phyloP scores from a whole-genome alignment of 2,113 vertebrate genomes.

The Bubo bubo region DNA sequence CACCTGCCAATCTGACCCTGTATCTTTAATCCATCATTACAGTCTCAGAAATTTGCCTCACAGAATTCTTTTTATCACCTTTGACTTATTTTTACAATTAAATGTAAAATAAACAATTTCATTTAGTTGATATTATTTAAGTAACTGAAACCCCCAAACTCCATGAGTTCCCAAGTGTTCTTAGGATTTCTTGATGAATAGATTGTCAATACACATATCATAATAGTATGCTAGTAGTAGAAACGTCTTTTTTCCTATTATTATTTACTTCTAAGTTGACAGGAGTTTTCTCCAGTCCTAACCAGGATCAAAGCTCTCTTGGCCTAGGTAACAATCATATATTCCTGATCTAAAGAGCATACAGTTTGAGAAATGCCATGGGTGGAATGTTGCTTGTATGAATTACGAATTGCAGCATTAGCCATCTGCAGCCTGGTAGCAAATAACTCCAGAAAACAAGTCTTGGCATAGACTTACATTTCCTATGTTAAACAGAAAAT shows the following conservation, averaged over 20 bases:
- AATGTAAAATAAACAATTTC: background rate
- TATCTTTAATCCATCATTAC: background rate
- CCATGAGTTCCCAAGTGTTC: background rate
- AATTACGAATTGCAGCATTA: background rate
- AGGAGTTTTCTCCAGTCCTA: background rate
- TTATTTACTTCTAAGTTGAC: background rate
- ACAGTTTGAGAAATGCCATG: background rate
- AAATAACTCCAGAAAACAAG: constrained; percentile 32
- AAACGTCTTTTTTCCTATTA: background rate
- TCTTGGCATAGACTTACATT: background rate
- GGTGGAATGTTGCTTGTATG: background rate
- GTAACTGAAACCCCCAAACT: background rate
- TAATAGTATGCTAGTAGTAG: background rate
- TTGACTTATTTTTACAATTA: background rate
- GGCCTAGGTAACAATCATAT: background rate
- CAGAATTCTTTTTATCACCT: background rate
- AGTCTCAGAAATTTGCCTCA: background rate
- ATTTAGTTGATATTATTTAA: background rate
- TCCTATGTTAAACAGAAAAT: constrained; percentile 6
- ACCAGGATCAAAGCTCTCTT: background rate
- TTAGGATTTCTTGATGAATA: background rate
- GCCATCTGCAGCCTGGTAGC: constrained; percentile 16
- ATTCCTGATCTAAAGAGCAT: background rate
- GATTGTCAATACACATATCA: background rate
- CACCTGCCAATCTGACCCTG: background rate